These are phyloP conservation scores for Caenorhabditis wallacei DNA, from an alignment of 2,888 invertebrate species.

Conservation along the genomic window DNA sequence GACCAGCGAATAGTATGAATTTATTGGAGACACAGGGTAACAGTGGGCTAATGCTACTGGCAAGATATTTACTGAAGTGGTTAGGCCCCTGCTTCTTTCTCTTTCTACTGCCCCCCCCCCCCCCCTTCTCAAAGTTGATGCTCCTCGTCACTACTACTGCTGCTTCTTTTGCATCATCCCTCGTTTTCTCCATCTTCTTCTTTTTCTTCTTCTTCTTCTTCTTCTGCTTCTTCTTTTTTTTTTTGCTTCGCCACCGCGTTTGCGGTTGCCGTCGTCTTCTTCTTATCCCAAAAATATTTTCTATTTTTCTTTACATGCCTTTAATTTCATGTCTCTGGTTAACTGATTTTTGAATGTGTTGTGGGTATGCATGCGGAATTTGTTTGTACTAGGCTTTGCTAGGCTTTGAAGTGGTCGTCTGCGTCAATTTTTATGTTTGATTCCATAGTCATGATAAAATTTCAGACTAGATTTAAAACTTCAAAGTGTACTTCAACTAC, in stretches of 20 bases:
- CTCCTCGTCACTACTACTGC: slow-evolving; percentile 42
- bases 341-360: neutral
- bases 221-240: slow-evolving; percentile 20
- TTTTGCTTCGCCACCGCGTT: slow-evolving; percentile 10
- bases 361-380: neutral
- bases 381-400: neutral
- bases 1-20: slow-evolving; percentile 28
- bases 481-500: no score
- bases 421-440: no score
- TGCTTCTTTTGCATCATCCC: slow-evolving; percentile 48
- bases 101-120: slow-evolving; percentile 9
- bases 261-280: slow-evolving; percentile 3
- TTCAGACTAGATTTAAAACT: no score
- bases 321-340: slow-evolving; percentile 3
- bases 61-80: slow-evolving; percentile 65
- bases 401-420: neutral
- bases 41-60: slow-evolving; percentile 53
- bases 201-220: slow-evolving; percentile 14
- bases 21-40: slow-evolving; percentile 55
- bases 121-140: slow-evolving; percentile 42
- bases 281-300: slow-evolving; percentile 16
- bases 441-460: no score
- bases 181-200: slow-evolving; percentile 26
- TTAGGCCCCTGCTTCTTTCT: slow-evolving; percentile 53
- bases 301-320: slow-evolving; percentile 5